Conservation (phyloP, 2,888 invertebrate genomes). For the Macrophya annulata region DNA sequence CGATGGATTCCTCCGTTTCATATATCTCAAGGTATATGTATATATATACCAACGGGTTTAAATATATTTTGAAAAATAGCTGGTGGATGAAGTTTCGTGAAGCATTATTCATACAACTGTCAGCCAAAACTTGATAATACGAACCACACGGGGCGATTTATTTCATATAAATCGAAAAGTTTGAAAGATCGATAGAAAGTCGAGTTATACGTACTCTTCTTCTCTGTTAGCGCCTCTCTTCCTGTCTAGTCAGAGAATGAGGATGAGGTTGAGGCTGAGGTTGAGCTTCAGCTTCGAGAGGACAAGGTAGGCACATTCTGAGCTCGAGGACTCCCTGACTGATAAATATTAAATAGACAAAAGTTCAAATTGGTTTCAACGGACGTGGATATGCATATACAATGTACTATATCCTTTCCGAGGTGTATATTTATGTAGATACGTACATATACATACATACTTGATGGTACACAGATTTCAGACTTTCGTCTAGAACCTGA, state of each 20-base stretch:
- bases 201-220: neutral
- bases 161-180: conserved; percentile 54
- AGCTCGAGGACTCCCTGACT: neutral
- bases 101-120: conserved; percentile 53
- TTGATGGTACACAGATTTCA: too few relatives aligned
- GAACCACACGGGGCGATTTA: conserved; percentile 46
- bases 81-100: conserved; percentile 40
- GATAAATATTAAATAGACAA: conserved; percentile 49
- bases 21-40: neutral
- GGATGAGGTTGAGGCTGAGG: neutral
- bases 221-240: conserved; percentile 22
- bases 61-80: conserved; percentile 31
- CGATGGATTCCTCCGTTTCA: neutral
- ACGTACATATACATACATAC: too few relatives aligned
- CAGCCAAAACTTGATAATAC: conserved; percentile 51
- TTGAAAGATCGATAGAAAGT: conserved; percentile 49
- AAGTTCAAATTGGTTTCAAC: conserved; percentile 40
- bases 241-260: neutral
- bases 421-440: too few relatives aligned
- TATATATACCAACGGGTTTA: conserved; percentile 14
- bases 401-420: too few relatives aligned
- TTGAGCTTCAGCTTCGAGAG: neutral
- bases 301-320: neutral
- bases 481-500: too few relatives aligned
- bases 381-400: neutral